Conservation (phyloP, 2,113 vertebrate species). For the Manacus vitellinus region DNA sequence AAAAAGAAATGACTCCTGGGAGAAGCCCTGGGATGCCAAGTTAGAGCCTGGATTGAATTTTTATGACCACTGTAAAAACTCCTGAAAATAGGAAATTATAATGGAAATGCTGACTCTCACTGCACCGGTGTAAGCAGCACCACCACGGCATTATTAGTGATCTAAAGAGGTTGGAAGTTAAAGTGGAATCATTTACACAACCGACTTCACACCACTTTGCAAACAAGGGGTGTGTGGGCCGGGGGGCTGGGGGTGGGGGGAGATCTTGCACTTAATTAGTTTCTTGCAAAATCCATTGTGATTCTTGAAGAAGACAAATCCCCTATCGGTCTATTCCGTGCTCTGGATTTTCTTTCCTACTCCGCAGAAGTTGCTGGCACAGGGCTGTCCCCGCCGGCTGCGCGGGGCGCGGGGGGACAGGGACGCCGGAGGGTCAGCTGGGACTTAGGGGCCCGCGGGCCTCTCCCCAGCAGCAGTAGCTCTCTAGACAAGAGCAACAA, state of each 20-base stretch:
- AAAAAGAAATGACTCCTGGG: conserved; percentile 61
- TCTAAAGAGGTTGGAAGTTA: conserved; percentile 6
- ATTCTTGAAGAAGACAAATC: conserved; percentile 28
- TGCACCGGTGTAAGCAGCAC: conserved; percentile 3
- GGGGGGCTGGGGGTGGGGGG: not conserved
- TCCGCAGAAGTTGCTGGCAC: not conserved
- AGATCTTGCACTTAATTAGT: not conserved
- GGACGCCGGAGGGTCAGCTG: not conserved
- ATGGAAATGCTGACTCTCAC: conserved; percentile 63
- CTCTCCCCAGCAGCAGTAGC: not conserved
- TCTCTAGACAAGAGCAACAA: not conserved
- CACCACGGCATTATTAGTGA: not conserved
- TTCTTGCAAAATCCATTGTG: conserved; percentile 33
- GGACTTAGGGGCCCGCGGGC: not conserved
- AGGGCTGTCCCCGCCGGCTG: not conserved
- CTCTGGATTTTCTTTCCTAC: not conserved
- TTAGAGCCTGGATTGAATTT: conserved; percentile 56
- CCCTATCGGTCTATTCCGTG: not conserved
- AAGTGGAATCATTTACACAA: conserved; percentile 47
- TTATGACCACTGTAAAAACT: conserved; percentile 67
- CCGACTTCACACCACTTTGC: not conserved
- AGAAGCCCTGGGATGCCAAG: conserved; percentile 59
- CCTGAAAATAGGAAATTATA: conserved; percentile 70
- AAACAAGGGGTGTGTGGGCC: not conserved
- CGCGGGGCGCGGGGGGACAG: not conserved